Percentiles rank a stretch among this genome's conserved stretches.
phyloP scores from a whole-genome alignment of 2,113 vertebrate species.

The Loxodonta africana region DNA sequence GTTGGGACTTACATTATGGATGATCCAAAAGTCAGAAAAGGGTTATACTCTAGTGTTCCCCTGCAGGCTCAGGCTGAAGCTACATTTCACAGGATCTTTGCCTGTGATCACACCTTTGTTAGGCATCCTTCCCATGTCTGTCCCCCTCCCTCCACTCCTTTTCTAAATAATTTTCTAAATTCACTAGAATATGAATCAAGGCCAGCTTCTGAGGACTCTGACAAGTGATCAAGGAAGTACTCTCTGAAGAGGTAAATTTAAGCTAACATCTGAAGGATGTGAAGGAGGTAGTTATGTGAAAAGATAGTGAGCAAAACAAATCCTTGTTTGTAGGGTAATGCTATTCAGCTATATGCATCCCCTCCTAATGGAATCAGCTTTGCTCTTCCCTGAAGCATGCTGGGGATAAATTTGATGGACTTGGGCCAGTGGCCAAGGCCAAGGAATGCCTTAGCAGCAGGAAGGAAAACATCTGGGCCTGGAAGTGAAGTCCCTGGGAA shows the following conservation, averaged over 20 bases:
- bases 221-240: neutral
- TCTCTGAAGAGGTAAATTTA: constrained; percentile 45
- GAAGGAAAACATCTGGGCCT: too few relatives aligned
- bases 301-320: neutral
- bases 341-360: too few relatives aligned
- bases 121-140: neutral
- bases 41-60: neutral
- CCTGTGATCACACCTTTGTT: neutral
- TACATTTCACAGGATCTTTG: neutral
- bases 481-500: too few relatives aligned
- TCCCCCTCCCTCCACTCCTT: neutral
- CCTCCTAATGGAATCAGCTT: too few relatives aligned
- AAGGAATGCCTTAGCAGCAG: too few relatives aligned
- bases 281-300: neutral
- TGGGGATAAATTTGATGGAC: too few relatives aligned
- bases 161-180: constrained; percentile 1
- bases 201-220: neutral
- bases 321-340: too few relatives aligned
- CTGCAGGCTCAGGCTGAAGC: neutral
- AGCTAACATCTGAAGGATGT: neutral
- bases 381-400: too few relatives aligned
- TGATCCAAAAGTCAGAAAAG: too few relatives aligned
- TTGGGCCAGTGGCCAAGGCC: too few relatives aligned
- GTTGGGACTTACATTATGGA: too few relatives aligned
- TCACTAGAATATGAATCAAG: neutral